Evolutionary conservation across 2,797 vertebrate genomes (phyloP), one percentile per base, ranked within the genome.

Genomic region (Scolopax rusticola): DNA sequence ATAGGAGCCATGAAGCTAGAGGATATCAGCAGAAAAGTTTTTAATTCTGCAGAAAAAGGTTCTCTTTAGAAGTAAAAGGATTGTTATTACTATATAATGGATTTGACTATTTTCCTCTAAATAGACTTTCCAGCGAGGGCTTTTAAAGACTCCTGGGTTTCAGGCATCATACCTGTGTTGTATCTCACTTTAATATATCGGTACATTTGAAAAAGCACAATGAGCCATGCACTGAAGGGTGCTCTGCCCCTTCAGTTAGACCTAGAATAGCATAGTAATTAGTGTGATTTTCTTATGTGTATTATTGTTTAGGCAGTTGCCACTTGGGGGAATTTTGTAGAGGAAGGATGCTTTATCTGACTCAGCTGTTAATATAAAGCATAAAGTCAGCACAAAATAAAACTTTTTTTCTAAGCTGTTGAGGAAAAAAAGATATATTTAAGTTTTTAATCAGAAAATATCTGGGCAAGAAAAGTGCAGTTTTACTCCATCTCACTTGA

Each of bases 331-430:
- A 74, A 68, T 41, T 90, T 84, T 63, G 45, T 28, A 76, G 47
- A 69, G n/a, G 41, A 74, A 70, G 93, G 87, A 93, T 85, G 20
- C 65, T 82, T 75, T 91, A 79, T 92, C 84, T 96, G 61, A 27
- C 40, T 96, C 71, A 64, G 48, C 13, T 82, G 21, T 48, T 94
- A 95, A 77, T 27, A 45, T 15, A 90, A 93, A 85, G 57, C 23
- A 51, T 12, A 64, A 95, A 76, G 32, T 27, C 36, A 96, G n/a
- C 28, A 78, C 12, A 89, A 92, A 85, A 25, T 24, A 77, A 11
- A 79, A 28, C 20, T 90, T 92, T 54, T 65, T 15, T 59, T 83
- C 56, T 74, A 74, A 70, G 15, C 7, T 68, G 54, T 63, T 65
- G 12, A 54, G 33, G 40, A 43, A 50, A 79, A 79, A 61, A 61